Evolutionary conservation across 2,888 invertebrate species (phyloP), one percentile per base, ranked within the genome.

Genomic region (Muscina levida): DNA sequence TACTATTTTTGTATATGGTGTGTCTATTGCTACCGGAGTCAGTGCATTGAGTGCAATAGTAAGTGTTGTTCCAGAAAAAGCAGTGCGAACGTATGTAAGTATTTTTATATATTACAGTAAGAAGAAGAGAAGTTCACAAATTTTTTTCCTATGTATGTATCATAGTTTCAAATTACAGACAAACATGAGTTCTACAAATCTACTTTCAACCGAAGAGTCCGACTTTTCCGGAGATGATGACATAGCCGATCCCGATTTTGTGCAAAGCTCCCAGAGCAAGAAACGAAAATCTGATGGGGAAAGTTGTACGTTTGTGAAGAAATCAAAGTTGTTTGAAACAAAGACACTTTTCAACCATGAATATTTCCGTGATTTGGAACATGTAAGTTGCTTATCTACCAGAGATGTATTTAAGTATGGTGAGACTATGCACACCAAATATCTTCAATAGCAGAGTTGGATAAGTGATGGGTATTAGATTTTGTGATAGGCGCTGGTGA

Each of bases 1-100:
- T n/a, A n/a, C n/a, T n/a, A n/a, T n/a, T n/a, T n/a, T n/a, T n/a
- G n/a, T n/a, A n/a, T n/a, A n/a, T n/a, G n/a, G n/a, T n/a, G n/a
- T n/a, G n/a, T n/a, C n/a, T n/a, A n/a, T n/a, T n/a, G n/a, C n/a
- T n/a, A n/a, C n/a, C n/a, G n/a, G n/a, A n/a, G n/a, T n/a, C n/a
- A n/a, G n/a, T n/a, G n/a, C n/a, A n/a, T n/a, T n/a, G n/a, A n/a
- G n/a, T n/a, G n/a, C n/a, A n/a, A n/a, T n/a, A n/a, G n/a, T n/a
- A n/a, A n/a, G n/a, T n/a, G n/a, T n/a, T 42, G 42, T 42, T 42
- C 42, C 42, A 42, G 42, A 42, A 42, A 42, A 42, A 42, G 42
- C 42, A 42, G 2, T 42, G 42, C 42, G 42, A 42, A 42, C 42
- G 42, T 42, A 42, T 42, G 42, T 42, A 42, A 42, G 42, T 42